Evolutionary conservation across 2,888 invertebrate species (phyloP).

Genomic region (Elmis aenea): DNA sequence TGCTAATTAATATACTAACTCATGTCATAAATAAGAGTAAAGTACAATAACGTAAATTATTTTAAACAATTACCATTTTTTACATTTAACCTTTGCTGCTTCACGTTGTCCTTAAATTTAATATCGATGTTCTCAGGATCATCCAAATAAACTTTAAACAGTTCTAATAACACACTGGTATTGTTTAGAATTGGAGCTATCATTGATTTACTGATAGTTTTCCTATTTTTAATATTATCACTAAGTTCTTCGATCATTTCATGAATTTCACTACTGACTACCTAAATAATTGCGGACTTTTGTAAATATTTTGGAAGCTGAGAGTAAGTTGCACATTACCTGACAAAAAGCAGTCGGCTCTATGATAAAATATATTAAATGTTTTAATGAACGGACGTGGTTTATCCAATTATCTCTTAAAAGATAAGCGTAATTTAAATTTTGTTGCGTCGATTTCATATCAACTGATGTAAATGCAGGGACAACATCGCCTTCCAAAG

Average conservation of each 20-base stretch:
- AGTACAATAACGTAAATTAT: too few species aligned
- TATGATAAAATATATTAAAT: conserved; percentile 59
- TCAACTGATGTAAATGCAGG: conserved; percentile 53
- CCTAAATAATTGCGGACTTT: too few species aligned
- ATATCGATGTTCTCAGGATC: conserved; percentile 22
- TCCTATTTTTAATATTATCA: too few species aligned
- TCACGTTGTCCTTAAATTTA: conserved; percentile 16
- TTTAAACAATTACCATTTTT: conserved; percentile 25
- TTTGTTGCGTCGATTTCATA: conserved; percentile 49
- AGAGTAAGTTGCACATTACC: too few species aligned
- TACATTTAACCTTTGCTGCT: conserved; percentile 20
- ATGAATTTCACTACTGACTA: too few species aligned
- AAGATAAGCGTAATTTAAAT: conserved; percentile 49
- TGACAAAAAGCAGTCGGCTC: conserved; percentile 66
- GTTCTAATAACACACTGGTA: conserved; percentile 24
- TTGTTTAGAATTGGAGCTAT: conserved; percentile 24
- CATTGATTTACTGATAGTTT: not conserved
- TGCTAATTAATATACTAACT: too few species aligned
- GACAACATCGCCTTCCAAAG: conserved; percentile 61
- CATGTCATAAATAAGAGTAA: too few species aligned
- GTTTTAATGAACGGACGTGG: conserved; percentile 55
- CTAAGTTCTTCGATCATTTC: too few species aligned
- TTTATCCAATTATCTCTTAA: conserved; percentile 56
- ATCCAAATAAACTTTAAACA: conserved; percentile 20
- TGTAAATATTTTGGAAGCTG: too few species aligned